Evolutionary conservation across 2,797 vertebrate genomes (phyloP), one percentile per base, ranked within the genome.

Genomic region (Valencia hispanica): DNA sequence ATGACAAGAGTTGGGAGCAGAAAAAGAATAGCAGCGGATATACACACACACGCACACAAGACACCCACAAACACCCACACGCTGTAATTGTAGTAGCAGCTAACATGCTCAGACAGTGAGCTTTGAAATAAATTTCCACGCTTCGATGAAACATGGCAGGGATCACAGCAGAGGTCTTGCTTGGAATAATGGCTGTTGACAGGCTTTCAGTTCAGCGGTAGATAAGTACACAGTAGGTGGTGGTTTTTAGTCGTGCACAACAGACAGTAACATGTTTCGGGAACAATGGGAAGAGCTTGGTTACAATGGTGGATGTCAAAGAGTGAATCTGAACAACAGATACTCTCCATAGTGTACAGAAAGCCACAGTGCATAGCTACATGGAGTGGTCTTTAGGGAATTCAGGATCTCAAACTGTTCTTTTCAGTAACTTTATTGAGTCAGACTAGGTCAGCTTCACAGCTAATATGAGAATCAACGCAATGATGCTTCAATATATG

Each of bases 61-160:
- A 79, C 76, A 80, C 80, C 73, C 80, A 84, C 80, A 73, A 74
- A 72, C 79, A 75, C 83, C 79, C 84, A 77, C 73, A 79, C 57
- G 83, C 74, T 78, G 80, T 88, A 86, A 87, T 88, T 91, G 87
- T 77, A 85, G 89, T 81, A 70, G 83, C 75, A 77, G 84, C 91
- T 93, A 91, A 93, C 90, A 74, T 88, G 84, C 82, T 87, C 86
- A 89, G 91, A 93, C 92, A 94, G 86, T 78, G 78, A 79, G 88
- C 86, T 89, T 90, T 84, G 81, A 87, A 88, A 84, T 88, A 91
- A 91, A 88, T 79, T 87, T 90, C 88, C 85, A 89, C 72, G 78
- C 84, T 87, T 79, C 85, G 84, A 94, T 94, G 90, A 89, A 92
- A 94, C 92, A 93, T 94, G 94, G 92, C 93, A 93, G 89, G 86